phyloP scores from a whole-genome alignment of 92 coral and sea anemone species.

The Zoanthus sansibaricus region DNA sequence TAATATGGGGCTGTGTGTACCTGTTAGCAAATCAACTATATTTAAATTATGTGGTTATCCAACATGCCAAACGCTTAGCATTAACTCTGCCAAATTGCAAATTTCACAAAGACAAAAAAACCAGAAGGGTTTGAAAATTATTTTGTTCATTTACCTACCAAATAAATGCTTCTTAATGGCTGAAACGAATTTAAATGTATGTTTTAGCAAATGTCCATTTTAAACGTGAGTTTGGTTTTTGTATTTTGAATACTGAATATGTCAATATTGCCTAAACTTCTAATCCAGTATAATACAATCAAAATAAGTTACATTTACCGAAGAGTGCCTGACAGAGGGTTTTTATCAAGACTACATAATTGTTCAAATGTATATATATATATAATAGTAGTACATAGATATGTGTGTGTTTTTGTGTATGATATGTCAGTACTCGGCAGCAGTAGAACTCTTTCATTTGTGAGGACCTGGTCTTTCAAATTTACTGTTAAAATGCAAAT shows the following conservation, averaged over 20 bases:
- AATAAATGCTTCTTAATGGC: background rate
- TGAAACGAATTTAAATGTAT: constrained; percentile 16
- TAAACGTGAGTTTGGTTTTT: constrained; percentile 10
- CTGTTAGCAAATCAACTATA: constrained; percentile 9
- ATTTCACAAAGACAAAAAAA: constrained; percentile 1
- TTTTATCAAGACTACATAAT: background rate
- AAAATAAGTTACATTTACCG: constrained; percentile 36
- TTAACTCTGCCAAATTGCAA: constrained; percentile 26
- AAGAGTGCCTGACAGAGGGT: constrained; percentile 19
- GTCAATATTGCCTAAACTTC: constrained; percentile 10
- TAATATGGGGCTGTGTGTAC: constrained; percentile 17
- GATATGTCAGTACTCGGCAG: background rate
- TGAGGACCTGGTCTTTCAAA: background rate
- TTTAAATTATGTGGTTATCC: constrained; percentile 42
- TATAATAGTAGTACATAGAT: background rate
- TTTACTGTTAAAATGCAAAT: constrained; percentile 18
- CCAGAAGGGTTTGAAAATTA: background rate
- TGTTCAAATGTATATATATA: constrained; percentile 25
- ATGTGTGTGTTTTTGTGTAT: background rate
- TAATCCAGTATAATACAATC: constrained; percentile 7
- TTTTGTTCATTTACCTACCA: background rate
- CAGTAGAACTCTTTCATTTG: background rate
- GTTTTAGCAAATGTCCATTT: background rate
- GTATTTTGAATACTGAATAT: constrained; percentile 16
- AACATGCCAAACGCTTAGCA: constrained; percentile 13